phyloP scores from a whole-genome alignment of 2,888 invertebrate genomes.

The Agrotis puta region DNA sequence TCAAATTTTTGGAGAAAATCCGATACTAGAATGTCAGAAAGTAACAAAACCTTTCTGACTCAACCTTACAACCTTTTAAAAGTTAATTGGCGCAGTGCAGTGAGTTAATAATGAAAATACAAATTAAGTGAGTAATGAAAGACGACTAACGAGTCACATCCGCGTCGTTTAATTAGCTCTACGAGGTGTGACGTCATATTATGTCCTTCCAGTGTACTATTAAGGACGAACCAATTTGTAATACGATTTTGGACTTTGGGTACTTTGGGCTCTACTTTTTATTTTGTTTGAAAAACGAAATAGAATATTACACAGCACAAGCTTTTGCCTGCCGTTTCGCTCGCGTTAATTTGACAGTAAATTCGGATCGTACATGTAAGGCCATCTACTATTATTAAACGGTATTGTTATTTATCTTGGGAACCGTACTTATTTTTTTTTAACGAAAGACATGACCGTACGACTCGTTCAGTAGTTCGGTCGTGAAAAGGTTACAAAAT shows the following conservation, averaged over 20 bases:
- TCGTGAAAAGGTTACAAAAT: too few species aligned
- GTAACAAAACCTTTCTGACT: background rate
- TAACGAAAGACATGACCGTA: too few species aligned
- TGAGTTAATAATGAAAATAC: slow-evolving; percentile 59
- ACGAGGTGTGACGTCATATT: slow-evolving; percentile 50
- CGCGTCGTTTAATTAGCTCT: slow-evolving; percentile 68
- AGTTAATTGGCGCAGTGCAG: slow-evolving; percentile 47
- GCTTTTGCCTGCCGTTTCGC: too few species aligned
- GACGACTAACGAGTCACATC: slow-evolving; percentile 69
- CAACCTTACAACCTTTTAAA: slow-evolving; percentile 24
- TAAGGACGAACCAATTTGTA: slow-evolving; percentile 36
- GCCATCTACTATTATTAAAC: too few species aligned
- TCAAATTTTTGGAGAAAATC: background rate
- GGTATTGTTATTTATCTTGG: too few species aligned
- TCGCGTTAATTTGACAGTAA: too few species aligned
- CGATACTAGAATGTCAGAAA: slow-evolving; percentile 2
- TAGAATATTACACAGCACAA: too few species aligned
- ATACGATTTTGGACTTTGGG: slow-evolving; percentile 6
- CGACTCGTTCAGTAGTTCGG: too few species aligned
- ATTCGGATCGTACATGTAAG: too few species aligned
- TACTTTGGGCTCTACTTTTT: too few species aligned
- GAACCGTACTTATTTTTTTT: too few species aligned
- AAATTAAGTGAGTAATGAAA: slow-evolving; percentile 67
- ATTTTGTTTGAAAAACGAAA: too few species aligned
- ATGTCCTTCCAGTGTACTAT: slow-evolving; percentile 49